phyloP scores from a whole-genome alignment of 2,113 vertebrate species.

The Piaya cayana region DNA sequence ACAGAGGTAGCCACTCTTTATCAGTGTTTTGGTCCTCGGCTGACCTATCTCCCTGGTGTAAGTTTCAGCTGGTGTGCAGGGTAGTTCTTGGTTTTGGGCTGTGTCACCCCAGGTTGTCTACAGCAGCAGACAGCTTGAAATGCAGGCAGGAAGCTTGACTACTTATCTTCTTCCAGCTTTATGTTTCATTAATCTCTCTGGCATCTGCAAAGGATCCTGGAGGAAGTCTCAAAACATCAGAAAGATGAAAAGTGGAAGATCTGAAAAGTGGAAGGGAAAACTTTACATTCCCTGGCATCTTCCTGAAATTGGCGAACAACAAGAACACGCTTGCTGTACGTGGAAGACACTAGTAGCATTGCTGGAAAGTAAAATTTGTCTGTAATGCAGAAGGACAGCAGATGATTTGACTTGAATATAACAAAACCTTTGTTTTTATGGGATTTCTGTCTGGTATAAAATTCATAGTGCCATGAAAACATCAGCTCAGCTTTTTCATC shows the following conservation, averaged over 20 bases:
- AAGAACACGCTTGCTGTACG: background rate
- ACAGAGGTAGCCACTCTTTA: background rate
- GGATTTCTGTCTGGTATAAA: background rate
- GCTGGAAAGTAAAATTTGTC: background rate
- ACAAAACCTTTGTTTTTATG: fast-evolving
- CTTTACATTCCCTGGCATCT: background rate
- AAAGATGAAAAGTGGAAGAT: background rate
- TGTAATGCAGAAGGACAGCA: fast-evolving
- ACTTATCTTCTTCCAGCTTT: background rate
- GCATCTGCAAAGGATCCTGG: background rate
- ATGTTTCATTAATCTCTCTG: background rate
- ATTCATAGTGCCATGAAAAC: background rate
- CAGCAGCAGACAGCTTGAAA: background rate
- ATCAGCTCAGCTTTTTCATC: background rate
- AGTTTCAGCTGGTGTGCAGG: background rate
- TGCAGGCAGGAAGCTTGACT: background rate
- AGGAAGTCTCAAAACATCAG: fast-evolving
- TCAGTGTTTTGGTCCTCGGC: background rate
- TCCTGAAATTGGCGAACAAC: background rate
- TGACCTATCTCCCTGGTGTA: background rate
- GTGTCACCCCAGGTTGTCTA: background rate
- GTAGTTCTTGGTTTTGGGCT: background rate
- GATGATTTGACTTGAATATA: background rate
- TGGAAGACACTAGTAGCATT: background rate
- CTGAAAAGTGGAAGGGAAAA: background rate